Percentiles rank a stretch among this genome's conserved stretches.
Evolutionary conservation across 1,140 invertebrate genomes (phyloP).

Genomic region (Drosophila prosaltans): DNA sequence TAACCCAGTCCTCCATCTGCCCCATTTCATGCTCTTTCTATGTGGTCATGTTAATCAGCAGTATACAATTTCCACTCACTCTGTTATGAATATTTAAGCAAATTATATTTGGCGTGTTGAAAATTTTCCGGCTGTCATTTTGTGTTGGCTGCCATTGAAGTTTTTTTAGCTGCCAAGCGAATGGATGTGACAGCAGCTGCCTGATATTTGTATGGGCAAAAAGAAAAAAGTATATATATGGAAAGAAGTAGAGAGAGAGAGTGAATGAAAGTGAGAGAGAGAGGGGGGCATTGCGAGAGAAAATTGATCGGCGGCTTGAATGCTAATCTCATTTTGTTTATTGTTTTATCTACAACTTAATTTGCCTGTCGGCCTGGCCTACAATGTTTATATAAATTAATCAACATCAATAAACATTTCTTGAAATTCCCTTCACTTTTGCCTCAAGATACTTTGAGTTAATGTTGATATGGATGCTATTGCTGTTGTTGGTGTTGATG

Average conservation of each 20-base stretch:
- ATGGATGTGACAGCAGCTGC: constrained; percentile 63
- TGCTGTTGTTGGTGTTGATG: background rate
- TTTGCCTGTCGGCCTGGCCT: constrained; percentile 47
- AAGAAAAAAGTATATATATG: background rate
- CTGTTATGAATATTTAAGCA: constrained; percentile 69
- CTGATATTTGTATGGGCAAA: constrained; percentile 13
- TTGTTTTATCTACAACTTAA: constrained; percentile 78
- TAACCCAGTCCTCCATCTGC: background rate
- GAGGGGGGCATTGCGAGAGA: background rate
- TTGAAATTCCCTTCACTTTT: constrained; percentile 30
- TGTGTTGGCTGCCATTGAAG: constrained; percentile 16
- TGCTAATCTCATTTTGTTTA: constrained; percentile 79
- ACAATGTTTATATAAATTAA: constrained; percentile 81
- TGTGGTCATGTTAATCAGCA: constrained; percentile 60
- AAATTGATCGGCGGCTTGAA: constrained; percentile 38
- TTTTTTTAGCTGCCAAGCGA: constrained; percentile 30
- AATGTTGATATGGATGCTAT: constrained; percentile 23
- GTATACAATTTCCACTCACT: constrained; percentile 65
- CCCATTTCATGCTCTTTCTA: background rate
- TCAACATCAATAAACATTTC: constrained; percentile 76
- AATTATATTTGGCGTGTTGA: constrained; percentile 64
- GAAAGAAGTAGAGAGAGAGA: constrained; percentile 5
- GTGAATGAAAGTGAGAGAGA: background rate
- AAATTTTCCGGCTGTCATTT: constrained; percentile 41
- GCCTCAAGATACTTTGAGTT: constrained; percentile 48